Evolutionary conservation across 1,140 invertebrate species (phyloP).

Genomic region (Brachystomella parvula): DNA sequence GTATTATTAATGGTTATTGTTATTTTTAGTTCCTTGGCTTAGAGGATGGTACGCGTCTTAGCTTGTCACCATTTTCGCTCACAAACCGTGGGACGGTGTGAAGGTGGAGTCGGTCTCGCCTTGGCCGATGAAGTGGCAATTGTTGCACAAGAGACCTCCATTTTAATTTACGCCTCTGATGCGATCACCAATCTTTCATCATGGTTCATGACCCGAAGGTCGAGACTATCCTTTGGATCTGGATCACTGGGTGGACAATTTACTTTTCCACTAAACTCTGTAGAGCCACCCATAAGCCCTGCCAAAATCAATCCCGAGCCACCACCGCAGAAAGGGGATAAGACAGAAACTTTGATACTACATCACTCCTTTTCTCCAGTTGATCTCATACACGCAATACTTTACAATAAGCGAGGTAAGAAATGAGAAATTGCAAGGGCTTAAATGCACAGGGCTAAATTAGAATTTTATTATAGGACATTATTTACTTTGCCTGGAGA

Average conservation of each 20-base stretch:
- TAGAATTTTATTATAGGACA: conserved; percentile 23
- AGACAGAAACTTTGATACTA: conserved; percentile 18
- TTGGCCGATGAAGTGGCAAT: conserved; percentile 45
- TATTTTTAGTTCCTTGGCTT: too few relatives aligned
- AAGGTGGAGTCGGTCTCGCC: conserved; percentile 55
- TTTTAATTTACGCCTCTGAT: conserved; percentile 23
- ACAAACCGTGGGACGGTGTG: conserved; percentile 56
- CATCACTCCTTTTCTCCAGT: conserved; percentile 33
- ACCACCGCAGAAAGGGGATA: conserved; percentile 4
- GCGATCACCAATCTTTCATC: background rate
- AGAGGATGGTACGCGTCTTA: conserved; percentile 58
- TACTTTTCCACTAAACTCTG: background rate
- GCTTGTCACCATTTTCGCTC: conserved; percentile 60
- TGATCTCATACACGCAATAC: conserved; percentile 28
- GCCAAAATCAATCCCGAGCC: background rate
- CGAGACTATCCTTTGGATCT: background rate
- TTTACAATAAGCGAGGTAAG: conserved; percentile 31
- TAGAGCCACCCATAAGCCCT: background rate
- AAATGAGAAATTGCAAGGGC: background rate
- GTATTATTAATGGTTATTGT: too few relatives aligned
- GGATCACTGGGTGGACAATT: conserved; percentile 7
- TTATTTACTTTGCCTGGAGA: conserved; percentile 37
- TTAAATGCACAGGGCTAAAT: background rate
- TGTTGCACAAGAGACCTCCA: conserved; percentile 29
- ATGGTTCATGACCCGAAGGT: background rate